phyloP scores from a whole-genome alignment of 2,797 vertebrate species.

The Enteromius paludinosus region DNA sequence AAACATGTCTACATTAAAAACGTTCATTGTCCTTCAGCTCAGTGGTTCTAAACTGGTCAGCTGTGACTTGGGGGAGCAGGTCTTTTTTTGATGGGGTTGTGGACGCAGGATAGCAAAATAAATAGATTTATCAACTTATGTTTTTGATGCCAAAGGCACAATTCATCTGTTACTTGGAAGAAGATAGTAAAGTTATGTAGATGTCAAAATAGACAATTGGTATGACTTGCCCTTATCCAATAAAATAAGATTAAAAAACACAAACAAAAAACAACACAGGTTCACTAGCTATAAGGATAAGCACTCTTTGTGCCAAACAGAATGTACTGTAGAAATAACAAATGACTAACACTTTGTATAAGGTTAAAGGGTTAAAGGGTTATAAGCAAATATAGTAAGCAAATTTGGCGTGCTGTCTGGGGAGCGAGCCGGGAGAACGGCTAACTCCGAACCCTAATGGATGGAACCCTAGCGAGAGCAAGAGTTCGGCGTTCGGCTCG shows the following conservation, averaged over 20 bases:
- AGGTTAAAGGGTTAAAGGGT: not conserved
- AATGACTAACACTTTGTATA: not conserved
- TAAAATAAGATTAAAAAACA: not conserved
- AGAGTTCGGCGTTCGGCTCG: too few relatives aligned
- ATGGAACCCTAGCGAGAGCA: too few relatives aligned
- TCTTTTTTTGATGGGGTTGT: not conserved
- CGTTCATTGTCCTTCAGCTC: not conserved
- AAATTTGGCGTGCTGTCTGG: too few relatives aligned
- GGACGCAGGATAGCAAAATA: not conserved
- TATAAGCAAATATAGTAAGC: too few relatives aligned
- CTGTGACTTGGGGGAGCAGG: not conserved
- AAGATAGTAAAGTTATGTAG: not conserved
- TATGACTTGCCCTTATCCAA: not conserved
- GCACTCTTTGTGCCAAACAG: not conserved
- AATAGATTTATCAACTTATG: not conserved
- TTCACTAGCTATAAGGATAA: not conserved
- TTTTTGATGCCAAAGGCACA: not conserved
- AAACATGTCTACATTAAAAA: not conserved
- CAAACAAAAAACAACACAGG: not conserved
- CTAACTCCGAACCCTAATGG: too few relatives aligned
- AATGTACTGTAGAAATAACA: not conserved
- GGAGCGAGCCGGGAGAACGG: too few relatives aligned
- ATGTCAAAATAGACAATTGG: not conserved
- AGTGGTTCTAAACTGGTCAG: not conserved
- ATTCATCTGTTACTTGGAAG: not conserved